Conservation (phyloP, 2,888 invertebrate genomes). For the Hypena proboscidalis region DNA sequence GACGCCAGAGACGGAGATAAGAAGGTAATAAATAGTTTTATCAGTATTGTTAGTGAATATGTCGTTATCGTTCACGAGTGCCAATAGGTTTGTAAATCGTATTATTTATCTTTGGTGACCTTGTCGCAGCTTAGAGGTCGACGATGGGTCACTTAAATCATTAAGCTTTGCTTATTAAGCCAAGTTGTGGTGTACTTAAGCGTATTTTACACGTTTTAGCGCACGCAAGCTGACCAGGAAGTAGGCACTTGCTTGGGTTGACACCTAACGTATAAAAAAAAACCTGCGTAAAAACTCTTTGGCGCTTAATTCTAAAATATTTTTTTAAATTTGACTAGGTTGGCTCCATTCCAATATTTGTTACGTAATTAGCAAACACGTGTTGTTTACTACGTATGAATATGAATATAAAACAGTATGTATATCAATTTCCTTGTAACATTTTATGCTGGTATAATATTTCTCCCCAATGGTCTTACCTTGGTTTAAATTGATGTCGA, state of each 20-base stretch:
- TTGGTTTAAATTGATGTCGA: too few species aligned
- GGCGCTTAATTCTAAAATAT: slow-evolving; percentile 28
- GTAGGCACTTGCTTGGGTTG: slow-evolving; percentile 6
- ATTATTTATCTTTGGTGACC: slow-evolving; percentile 68
- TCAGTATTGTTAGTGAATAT: slow-evolving; percentile 47
- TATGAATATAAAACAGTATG: too few species aligned
- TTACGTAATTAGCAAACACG: neutral
- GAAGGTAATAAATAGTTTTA: slow-evolving; percentile 69
- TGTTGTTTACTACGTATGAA: too few species aligned
- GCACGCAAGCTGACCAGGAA: neutral
- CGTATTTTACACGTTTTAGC: slow-evolving; percentile 1
- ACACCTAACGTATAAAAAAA: slow-evolving; percentile 5
- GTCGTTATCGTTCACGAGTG: slow-evolving; percentile 41
- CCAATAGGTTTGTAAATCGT: slow-evolving; percentile 41
- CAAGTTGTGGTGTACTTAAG: slow-evolving; percentile 3
- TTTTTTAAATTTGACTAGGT: neutral
- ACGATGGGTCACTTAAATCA: slow-evolving; percentile 31
- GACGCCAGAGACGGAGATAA: slow-evolving; percentile 67
- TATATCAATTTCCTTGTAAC: too few species aligned
- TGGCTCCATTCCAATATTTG: neutral
- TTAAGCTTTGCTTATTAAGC: slow-evolving; percentile 10
- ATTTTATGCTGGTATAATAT: too few species aligned
- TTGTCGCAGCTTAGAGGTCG: slow-evolving; percentile 69
- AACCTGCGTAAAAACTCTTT: slow-evolving; percentile 15
- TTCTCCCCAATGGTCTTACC: too few species aligned